phyloP scores from a whole-genome alignment of 2,888 invertebrate species.

The Rhingia rostrata region DNA sequence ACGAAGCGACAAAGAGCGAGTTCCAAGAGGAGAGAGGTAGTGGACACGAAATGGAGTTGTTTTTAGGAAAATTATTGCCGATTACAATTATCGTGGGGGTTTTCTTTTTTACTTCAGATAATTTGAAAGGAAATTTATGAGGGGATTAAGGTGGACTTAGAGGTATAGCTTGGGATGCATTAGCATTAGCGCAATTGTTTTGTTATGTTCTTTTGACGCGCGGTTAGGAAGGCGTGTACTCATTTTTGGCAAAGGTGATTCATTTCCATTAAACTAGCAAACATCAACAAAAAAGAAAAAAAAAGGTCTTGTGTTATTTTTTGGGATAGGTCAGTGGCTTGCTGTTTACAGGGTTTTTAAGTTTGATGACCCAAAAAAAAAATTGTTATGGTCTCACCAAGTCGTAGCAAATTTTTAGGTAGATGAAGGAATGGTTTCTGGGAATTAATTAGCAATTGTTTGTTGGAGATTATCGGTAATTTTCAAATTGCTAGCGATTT shows the following conservation, averaged over 20 bases:
- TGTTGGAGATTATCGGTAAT: too few relatives aligned
- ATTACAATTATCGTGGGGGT: constrained; percentile 10
- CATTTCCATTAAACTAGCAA: constrained; percentile 11
- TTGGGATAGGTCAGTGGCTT: constrained; percentile 1
- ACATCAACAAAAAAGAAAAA: too few relatives aligned
- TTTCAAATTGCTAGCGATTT: too few relatives aligned
- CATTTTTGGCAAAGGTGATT: constrained; percentile 17
- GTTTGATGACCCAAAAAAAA: not conserved
- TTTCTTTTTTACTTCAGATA: constrained; percentile 4
- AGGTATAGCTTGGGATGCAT: constrained; percentile 20
- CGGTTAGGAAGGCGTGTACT: not conserved
- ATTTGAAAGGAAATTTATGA: constrained; percentile 34
- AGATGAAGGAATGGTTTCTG: too few relatives aligned
- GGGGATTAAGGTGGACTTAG: not conserved
- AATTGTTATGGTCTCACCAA: too few relatives aligned
- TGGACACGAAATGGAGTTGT: constrained; percentile 24
- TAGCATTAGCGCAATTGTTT: constrained; percentile 10
- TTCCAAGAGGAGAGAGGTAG: not conserved
- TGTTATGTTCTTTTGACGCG: not conserved
- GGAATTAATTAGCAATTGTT: too few relatives aligned
- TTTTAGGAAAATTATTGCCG: constrained; percentile 31
- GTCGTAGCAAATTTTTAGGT: too few relatives aligned
- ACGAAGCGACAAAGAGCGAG: not conserved
- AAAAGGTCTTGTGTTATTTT: not conserved
- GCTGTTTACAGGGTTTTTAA: not conserved